Evolutionary conservation across 2,797 vertebrate species (phyloP).

Genomic region (Denticeps clupeoides): DNA sequence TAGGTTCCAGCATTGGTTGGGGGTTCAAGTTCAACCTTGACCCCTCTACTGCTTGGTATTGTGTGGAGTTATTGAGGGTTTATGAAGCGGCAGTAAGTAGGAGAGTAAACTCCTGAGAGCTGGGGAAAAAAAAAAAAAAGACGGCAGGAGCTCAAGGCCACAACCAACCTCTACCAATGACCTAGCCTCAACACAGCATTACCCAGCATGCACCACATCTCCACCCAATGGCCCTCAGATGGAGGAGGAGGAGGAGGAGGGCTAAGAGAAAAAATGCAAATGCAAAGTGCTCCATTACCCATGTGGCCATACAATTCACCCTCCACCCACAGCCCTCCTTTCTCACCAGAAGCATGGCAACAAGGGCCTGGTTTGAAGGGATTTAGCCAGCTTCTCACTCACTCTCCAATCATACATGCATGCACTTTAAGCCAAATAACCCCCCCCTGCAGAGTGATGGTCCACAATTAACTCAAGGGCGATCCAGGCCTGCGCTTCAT

Average conservation of each 20-base stretch:
- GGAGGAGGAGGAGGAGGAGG: constrained; percentile 27
- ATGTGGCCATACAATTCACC: constrained; percentile 42
- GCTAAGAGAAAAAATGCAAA: constrained; percentile 50
- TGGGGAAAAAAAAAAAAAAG: constrained; percentile 43
- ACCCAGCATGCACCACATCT: constrained; percentile 48
- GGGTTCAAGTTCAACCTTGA: constrained; percentile 59
- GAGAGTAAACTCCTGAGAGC: constrained; percentile 46
- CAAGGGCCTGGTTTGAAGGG: neutral
- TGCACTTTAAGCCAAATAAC: constrained; percentile 27
- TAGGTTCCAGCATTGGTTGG: no score
- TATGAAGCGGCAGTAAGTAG: constrained; percentile 60
- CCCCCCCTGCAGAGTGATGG: constrained; percentile 21
- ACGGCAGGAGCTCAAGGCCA: constrained; percentile 38
- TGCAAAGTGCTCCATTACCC: constrained; percentile 34
- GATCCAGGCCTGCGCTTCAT: constrained; percentile 20
- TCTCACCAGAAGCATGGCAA: constrained; percentile 33
- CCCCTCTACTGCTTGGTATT: constrained; percentile 45
- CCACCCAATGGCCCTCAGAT: constrained; percentile 32
- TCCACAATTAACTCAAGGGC: constrained; percentile 34
- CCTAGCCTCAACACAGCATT: constrained; percentile 35
- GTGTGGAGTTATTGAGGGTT: constrained; percentile 53
- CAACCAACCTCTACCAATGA: constrained; percentile 28
- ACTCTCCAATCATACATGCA: constrained; percentile 18
- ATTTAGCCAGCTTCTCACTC: constrained; percentile 12
- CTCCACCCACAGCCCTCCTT: no score